Percentiles rank a stretch among this genome's conserved stretches.
Evolutionary conservation across 2,888 invertebrate species (phyloP).

Genomic region (Cotesia congregata): DNA sequence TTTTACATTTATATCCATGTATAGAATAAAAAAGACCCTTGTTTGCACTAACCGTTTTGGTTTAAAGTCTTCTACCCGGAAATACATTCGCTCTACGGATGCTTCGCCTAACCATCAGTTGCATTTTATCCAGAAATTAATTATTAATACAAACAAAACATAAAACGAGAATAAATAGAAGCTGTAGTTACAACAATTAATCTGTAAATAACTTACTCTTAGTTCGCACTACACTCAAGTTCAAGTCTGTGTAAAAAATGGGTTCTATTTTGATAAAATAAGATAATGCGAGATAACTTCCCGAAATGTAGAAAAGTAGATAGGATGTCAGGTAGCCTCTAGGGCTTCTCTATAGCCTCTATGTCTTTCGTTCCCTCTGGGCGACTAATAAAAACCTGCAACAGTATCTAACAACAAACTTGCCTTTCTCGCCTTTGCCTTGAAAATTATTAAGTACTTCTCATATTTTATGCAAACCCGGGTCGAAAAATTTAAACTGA

Average conservation of each 20-base stretch:
- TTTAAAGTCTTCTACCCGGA: conserved; percentile 29
- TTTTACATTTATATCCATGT: conserved; percentile 16
- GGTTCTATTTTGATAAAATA: conserved; percentile 13
- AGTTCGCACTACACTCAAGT: background rate
- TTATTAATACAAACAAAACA: conserved; percentile 29
- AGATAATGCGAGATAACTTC: conserved; percentile 25
- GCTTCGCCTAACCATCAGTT: conserved; percentile 34
- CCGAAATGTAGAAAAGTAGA: conserved; percentile 50
- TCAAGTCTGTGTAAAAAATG: background rate
- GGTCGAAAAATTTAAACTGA: too few relatives aligned
- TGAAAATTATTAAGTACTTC: background rate
- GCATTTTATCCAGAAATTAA: background rate
- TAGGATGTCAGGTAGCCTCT: conserved; percentile 63
- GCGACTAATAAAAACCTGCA: conserved; percentile 64
- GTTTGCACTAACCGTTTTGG: conserved; percentile 31
- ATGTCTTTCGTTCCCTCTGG: conserved; percentile 58
- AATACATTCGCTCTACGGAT: conserved; percentile 30
- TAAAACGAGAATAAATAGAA: background rate
- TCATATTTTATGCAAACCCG: background rate
- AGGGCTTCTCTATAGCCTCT: conserved; percentile 57
- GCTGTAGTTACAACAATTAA: background rate
- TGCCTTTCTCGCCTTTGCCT: conserved; percentile 20
- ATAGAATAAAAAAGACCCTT: conserved; percentile 24
- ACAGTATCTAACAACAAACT: conserved; percentile 63
- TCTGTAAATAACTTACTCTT: background rate